Percentiles rank a stretch among this genome's conserved stretches.
Conservation (phyloP, 2,113 vertebrate genomes). For the Falco punctatus region DNA sequence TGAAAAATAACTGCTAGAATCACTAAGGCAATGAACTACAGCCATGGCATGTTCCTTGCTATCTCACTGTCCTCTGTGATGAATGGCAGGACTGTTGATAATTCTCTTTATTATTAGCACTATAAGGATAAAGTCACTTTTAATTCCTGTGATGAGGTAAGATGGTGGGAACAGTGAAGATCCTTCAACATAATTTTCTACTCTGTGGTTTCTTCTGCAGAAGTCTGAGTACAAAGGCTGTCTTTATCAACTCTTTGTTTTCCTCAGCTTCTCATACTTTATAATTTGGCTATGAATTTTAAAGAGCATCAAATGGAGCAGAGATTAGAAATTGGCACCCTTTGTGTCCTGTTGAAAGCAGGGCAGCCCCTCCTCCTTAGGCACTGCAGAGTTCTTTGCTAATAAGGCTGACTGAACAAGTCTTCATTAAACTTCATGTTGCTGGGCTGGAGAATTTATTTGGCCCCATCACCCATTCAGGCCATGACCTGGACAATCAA, state of each 20-base stretch:
- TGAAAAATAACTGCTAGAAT: neutral
- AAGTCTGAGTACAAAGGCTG: conserved; percentile 20
- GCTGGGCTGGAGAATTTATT: conserved; percentile 36
- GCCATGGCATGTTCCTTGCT: neutral
- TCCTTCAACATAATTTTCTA: neutral
- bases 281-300: conserved; percentile 43
- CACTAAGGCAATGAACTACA: neutral
- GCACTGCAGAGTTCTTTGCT: conserved; percentile 23
- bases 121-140: neutral
- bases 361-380: conserved; percentile 3
- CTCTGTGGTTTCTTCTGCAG: neutral
- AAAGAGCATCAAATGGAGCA: neutral
- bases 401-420: conserved; percentile 56
- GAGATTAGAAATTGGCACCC: conserved; percentile 57
- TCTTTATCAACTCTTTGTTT: conserved; percentile 3
- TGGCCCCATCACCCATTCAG: neutral
- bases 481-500: conserved; percentile 38
- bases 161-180: neutral
- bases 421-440: conserved; percentile 64
- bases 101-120: neutral
- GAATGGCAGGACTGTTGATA: neutral
- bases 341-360: conserved; percentile 47
- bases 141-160: neutral
- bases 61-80: neutral
- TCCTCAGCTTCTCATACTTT: neutral